Conservation (phyloP, 2,113 vertebrate genomes). For the Erythrolamprus reginae region DNA sequence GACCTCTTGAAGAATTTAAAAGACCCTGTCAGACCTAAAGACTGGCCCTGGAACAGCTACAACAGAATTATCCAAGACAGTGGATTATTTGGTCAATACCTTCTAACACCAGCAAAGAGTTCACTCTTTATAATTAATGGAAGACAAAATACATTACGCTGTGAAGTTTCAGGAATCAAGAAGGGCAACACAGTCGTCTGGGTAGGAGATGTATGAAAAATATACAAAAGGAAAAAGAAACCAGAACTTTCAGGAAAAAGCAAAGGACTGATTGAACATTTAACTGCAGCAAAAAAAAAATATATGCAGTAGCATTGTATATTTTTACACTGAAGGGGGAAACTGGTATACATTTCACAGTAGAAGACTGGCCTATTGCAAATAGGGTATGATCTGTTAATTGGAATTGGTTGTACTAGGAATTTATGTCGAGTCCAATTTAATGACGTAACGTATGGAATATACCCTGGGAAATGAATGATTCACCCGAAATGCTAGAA, state of each 20-base stretch:
- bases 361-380: constrained; percentile 73
- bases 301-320: constrained; percentile 65
- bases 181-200: constrained; percentile 86
- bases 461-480: constrained; percentile 31
- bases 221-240: neutral
- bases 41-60: constrained; percentile 80
- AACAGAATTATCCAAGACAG: constrained; percentile 84
- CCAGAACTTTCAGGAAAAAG: constrained; percentile 39
- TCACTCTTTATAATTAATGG: constrained; percentile 89
- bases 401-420: constrained; percentile 49
- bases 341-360: constrained; percentile 70
- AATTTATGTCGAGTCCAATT: constrained; percentile 53
- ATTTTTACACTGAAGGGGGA: constrained; percentile 71
- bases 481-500: constrained; percentile 16
- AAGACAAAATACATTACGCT: constrained; percentile 81
- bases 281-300: constrained; percentile 38
- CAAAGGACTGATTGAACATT: constrained; percentile 51
- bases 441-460: constrained; percentile 52
- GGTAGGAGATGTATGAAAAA: constrained; percentile 92
- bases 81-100: constrained; percentile 90
- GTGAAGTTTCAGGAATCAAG: constrained; percentile 87
- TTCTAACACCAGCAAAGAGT: constrained; percentile 81
- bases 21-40: constrained; percentile 70
- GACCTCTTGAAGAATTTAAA: constrained; percentile 79
- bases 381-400: constrained; percentile 63